Evolutionary conservation across 1,140 invertebrate species (phyloP).

Genomic region (Goniozus legneri): DNA sequence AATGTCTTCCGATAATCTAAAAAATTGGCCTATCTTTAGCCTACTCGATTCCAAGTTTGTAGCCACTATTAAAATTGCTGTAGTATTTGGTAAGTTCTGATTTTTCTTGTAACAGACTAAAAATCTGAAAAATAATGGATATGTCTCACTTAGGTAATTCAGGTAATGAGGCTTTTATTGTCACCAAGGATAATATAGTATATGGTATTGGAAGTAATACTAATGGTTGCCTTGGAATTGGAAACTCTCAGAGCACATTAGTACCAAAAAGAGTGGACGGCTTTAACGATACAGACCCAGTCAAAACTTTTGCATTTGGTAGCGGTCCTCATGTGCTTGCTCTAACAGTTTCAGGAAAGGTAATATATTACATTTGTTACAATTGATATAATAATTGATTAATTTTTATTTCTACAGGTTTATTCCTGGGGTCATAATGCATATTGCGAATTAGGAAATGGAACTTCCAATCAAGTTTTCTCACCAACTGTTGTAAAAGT

Average conservation of each 20-base stretch:
- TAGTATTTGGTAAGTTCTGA: slow-evolving; percentile 59
- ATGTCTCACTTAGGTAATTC: slow-evolving; percentile 44
- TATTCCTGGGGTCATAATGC: slow-evolving; percentile 70
- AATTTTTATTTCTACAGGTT: slow-evolving; percentile 25
- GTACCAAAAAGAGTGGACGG: slow-evolving; percentile 59
- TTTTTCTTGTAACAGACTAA: not conserved
- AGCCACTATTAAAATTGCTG: slow-evolving; percentile 55
- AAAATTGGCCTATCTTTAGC: slow-evolving; percentile 64
- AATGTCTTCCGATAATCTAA: slow-evolving; percentile 49
- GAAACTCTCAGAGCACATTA: slow-evolving; percentile 57
- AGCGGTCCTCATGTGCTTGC: slow-evolving; percentile 67
- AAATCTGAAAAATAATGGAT: slow-evolving; percentile 2
- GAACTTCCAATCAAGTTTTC: slow-evolving; percentile 58
- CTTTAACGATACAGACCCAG: slow-evolving; percentile 57
- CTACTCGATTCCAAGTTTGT: slow-evolving; percentile 58
- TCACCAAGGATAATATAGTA: slow-evolving; percentile 63
- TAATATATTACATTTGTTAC: slow-evolving; percentile 26
- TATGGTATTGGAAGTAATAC: slow-evolving; percentile 63
- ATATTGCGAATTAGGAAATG: slow-evolving; percentile 63
- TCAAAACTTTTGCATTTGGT: slow-evolving; percentile 64
- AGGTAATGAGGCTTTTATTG: slow-evolving; percentile 65
- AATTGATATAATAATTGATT: slow-evolving; percentile 6
- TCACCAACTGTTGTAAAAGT: slow-evolving; percentile 53
- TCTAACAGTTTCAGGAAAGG: slow-evolving; percentile 58
- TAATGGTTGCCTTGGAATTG: slow-evolving; percentile 62